Evolutionary conservation across 92 coral and sea anemone genomes (phyloP).

Genomic region (Actinernus sp.): DNA sequence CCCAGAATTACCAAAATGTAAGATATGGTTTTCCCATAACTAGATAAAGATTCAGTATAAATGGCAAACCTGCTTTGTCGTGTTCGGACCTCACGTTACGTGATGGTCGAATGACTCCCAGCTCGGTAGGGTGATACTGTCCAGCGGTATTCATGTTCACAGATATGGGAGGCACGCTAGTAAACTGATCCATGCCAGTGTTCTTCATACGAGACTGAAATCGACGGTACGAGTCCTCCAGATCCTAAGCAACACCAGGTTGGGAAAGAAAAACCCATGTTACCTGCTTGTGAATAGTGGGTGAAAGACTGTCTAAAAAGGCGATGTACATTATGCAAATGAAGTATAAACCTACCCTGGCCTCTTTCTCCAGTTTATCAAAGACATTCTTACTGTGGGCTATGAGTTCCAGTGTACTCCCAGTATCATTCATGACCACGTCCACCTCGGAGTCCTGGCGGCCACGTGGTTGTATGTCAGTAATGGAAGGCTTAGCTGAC

Average conservation of each 20-base stretch:
- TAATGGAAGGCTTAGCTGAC: background rate
- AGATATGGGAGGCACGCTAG: slow-evolving; percentile 15
- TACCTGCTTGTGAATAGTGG: too few relatives aligned
- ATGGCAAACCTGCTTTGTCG: slow-evolving; percentile 20
- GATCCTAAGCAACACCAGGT: slow-evolving; percentile 33
- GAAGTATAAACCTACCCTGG: slow-evolving; percentile 65
- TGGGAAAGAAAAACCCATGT: background rate
- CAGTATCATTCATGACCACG: slow-evolving; percentile 50
- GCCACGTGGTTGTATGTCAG: background rate
- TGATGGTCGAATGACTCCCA: slow-evolving; percentile 7
- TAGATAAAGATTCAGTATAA: too few relatives aligned
- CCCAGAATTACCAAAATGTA: too few relatives aligned
- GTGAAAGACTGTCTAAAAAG: too few relatives aligned
- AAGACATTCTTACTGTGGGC: slow-evolving; percentile 66
- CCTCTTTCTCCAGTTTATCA: slow-evolving; percentile 80
- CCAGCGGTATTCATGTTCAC: background rate
- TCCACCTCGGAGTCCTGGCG: slow-evolving; percentile 11
- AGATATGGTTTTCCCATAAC: too few relatives aligned
- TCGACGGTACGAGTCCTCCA: slow-evolving; percentile 82
- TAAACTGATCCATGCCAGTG: slow-evolving; percentile 66
- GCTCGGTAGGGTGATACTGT: slow-evolving; percentile 4
- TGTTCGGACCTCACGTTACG: background rate
- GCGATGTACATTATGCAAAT: too few relatives aligned
- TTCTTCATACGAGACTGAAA: slow-evolving; percentile 86
- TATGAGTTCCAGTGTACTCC: slow-evolving; percentile 66